These are phyloP conservation scores for Turritopsis dohrnii DNA, from an alignment of 30 jellyfish, hydroid and myxozoan species.

Conservation along the genomic window DNA sequence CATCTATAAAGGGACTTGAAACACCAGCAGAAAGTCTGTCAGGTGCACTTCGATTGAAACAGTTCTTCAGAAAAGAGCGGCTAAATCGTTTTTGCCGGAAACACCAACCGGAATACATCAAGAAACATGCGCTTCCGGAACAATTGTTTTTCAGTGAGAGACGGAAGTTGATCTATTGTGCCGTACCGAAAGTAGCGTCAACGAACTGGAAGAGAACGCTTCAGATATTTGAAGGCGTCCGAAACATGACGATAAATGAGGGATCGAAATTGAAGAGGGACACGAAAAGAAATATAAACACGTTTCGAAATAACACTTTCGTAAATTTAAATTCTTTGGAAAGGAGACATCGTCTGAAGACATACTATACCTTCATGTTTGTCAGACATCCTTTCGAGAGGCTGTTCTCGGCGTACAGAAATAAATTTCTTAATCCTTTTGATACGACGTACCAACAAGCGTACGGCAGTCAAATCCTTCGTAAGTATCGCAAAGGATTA, in stretches of 20 bases:
- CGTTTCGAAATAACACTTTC: not conserved
- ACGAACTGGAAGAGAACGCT: conserved; percentile 33
- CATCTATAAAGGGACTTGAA: not conserved
- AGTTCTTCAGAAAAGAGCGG: not conserved
- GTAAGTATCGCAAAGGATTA: conserved; percentile 6
- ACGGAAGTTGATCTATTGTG: conserved; percentile 11
- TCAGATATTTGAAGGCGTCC: conserved; percentile 19
- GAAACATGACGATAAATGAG: not conserved
- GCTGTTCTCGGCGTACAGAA: conserved; percentile 28
- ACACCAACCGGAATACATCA: not conserved
- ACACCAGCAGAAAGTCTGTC: not conserved
- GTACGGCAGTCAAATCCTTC: conserved; percentile 4
- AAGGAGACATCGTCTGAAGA: not conserved
- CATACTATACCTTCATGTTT: not conserved
- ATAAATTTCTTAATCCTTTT: conserved; percentile 11
- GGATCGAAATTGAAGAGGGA: not conserved
- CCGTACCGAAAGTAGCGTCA: conserved; percentile 33
- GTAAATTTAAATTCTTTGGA: not conserved
- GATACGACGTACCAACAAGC: conserved; percentile 3
- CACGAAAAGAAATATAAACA: not conserved
- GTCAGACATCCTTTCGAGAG: conserved; percentile 35
- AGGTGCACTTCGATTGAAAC: not conserved
- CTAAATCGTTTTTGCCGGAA: not conserved
- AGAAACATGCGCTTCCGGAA: not conserved
- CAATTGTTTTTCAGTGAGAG: conserved; percentile 15